Percentiles rank a stretch among this genome's conserved stretches.
phyloP scores from a whole-genome alignment of 2,797 vertebrate genomes.

The Parauchenoglanis ngamensis region DNA sequence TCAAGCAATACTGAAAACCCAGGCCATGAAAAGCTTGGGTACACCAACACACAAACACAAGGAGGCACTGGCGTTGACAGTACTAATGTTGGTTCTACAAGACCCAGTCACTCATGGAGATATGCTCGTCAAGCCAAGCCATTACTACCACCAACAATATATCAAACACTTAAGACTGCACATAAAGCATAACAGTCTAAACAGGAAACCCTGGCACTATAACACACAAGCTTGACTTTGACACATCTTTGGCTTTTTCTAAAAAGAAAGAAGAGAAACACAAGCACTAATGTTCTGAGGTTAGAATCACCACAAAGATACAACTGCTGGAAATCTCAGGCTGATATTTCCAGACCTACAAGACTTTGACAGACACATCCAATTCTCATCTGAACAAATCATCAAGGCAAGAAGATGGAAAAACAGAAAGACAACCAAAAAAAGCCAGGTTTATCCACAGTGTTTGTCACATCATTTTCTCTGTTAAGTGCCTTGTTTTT shows the following conservation, averaged over 20 bases:
- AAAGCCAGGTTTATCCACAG: constrained; percentile 52
- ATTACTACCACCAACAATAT: constrained; percentile 25
- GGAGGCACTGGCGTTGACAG: constrained; percentile 44
- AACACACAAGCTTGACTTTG: constrained; percentile 34
- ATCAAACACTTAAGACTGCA: constrained; percentile 30
- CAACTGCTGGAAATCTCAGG: constrained; percentile 22
- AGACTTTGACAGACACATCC: constrained; percentile 27
- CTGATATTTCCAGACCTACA: constrained; percentile 39
- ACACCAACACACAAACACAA: constrained; percentile 32
- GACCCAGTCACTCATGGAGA: constrained; percentile 6
- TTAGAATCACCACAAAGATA: constrained; percentile 32
- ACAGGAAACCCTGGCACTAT: constrained; percentile 28
- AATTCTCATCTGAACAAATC: constrained; percentile 40
- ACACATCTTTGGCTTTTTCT: constrained; percentile 59
- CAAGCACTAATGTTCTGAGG: constrained; percentile 35
- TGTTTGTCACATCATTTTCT: constrained; percentile 47
- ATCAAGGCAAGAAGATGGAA: constrained; percentile 40
- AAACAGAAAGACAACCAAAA: neutral
- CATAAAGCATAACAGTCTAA: constrained; percentile 22
- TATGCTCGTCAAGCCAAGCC: constrained; percentile 21
- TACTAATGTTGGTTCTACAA: constrained; percentile 38
- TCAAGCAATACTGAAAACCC: constrained; percentile 26
- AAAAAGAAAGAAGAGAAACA: constrained; percentile 21
- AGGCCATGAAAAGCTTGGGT: constrained; percentile 34
- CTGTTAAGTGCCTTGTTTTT: constrained; percentile 34